Evolutionary conservation across 1,140 invertebrate species (phyloP).

Genomic region (Temnothorax nylanderi): DNA sequence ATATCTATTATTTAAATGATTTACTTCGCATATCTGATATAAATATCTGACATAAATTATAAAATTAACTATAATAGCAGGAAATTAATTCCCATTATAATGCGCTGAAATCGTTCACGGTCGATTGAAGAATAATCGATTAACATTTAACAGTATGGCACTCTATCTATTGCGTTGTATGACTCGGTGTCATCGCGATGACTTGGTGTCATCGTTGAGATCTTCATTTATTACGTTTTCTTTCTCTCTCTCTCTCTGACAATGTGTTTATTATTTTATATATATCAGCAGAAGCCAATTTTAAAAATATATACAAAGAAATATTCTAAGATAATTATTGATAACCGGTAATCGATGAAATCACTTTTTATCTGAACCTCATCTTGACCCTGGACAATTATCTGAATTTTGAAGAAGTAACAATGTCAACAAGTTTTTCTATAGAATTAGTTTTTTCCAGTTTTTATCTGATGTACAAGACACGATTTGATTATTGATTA

Average conservation of each 20-base stretch:
- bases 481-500: neutral
- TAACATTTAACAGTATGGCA: slow-evolving; percentile 11
- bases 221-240: slow-evolving; percentile 29
- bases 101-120: slow-evolving; percentile 21
- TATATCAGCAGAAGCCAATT: neutral
- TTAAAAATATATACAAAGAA: slow-evolving; percentile 10
- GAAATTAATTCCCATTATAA: slow-evolving; percentile 3
- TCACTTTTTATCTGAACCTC: slow-evolving; percentile 23
- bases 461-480: slow-evolving; percentile 9
- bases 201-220: slow-evolving; percentile 3
- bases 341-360: slow-evolving; percentile 39
- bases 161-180: neutral
- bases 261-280: slow-evolving; percentile 9
- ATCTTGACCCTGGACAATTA: slow-evolving; percentile 3
- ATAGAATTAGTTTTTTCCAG: neutral
- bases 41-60: slow-evolving; percentile 26
- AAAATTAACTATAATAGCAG: slow-evolving; percentile 28
- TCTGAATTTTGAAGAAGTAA: neutral
- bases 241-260: neutral
- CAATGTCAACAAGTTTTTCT: neutral
- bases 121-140: slow-evolving; percentile 26
- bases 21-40: slow-evolving; percentile 11
- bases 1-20: neutral
- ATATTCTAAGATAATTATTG: slow-evolving; percentile 32
- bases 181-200: neutral